A percentile compares a stretch with the other conserved stretches of the same genome.
Evolutionary conservation across 2,797 vertebrate species (phyloP).

Genomic region (Parotocinclus haroldoi): DNA sequence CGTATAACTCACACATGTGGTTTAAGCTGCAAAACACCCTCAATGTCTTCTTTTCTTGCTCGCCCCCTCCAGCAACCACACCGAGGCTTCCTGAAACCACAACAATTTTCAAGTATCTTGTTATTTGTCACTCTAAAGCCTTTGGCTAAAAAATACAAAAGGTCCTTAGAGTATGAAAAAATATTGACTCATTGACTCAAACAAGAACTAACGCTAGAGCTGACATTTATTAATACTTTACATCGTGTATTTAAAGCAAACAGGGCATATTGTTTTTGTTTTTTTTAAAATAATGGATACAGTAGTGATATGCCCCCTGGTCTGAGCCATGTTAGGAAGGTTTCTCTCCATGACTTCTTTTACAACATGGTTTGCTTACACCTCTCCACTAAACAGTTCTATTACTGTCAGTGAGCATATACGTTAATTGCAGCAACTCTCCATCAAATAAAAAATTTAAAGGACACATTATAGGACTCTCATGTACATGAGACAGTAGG

Average conservation of each 20-base stretch:
- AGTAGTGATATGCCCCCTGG: constrained; percentile 6
- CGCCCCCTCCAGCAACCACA: constrained; percentile 17
- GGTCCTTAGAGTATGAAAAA: constrained; percentile 5
- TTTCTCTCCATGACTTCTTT: constrained; percentile 16
- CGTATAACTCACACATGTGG: neutral
- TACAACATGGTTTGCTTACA: constrained; percentile 33
- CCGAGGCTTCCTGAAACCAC: constrained; percentile 20
- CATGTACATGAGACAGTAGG: constrained; percentile 23
- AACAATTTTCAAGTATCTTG: constrained; percentile 40
- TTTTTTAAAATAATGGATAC: constrained; percentile 10
- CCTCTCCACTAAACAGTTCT: constrained; percentile 34
- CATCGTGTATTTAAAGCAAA: constrained; percentile 5
- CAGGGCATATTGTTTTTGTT: constrained; percentile 8
- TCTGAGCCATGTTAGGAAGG: constrained; percentile 23
- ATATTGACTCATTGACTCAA: constrained; percentile 11
- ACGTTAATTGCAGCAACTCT: constrained; percentile 26
- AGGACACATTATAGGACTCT: constrained; percentile 54
- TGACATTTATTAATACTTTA: constrained; percentile 18
- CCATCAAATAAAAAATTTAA: constrained; percentile 60
- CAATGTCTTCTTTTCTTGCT: neutral
- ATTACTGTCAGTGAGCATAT: constrained; percentile 31
- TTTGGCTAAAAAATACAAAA: constrained; percentile 20
- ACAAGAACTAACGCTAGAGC: neutral
- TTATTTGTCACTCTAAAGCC: constrained; percentile 19
- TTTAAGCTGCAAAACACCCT: constrained; percentile 7